Evolutionary conservation across 2,797 vertebrate genomes (phyloP), one percentile per base, ranked within the genome.

Genomic region (Triplophysa yarkandensis): DNA sequence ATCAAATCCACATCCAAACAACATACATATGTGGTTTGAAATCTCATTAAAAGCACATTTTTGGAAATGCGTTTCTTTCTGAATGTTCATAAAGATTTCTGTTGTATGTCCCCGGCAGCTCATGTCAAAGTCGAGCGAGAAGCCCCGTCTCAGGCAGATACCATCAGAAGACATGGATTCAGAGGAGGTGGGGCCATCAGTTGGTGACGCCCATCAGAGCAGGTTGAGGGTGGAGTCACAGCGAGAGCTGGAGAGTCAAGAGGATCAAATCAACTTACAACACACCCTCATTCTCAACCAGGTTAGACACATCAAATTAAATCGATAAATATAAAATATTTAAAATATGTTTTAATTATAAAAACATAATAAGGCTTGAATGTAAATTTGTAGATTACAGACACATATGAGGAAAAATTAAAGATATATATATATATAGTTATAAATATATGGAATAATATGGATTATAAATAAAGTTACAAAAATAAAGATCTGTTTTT

Each of bases 151-250:
- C 71, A 90, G 90, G 64, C 96, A 98, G 89, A 98, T 98, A 77
- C 95, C 95, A 0, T 98, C 95, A 0, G 95, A 98, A 87, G 95
- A 97, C 68, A 95, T 97, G 88, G 95, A 98, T 86, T 94, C 93
- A 0, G 94, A 94, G 60, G 92, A 94, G 1, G 86, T 88, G 0
- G 92, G 90, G 75, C 81, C 77, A 0, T 80, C 86, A 2, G 44
- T 52, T 1, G 41, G 76, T 1, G 83, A 81, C 16, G 4, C 1
- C 63, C 90, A 87, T 79, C 88, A 85, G 65, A 80, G 81, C 75
- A 81, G 78, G 77, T 78, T 9, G 43, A 84, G 83, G 83, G 83
- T 39, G n/a, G 92, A 84, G 52, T 80, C 82, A 11, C 72, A 70
- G 63, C 79, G 89, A 0, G 72, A 83, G 44, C 83, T 77, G 11